Base-by-base conservation (phyloP, 1,140 invertebrate species). In the Thaumatotibia leucotreta region DNA sequence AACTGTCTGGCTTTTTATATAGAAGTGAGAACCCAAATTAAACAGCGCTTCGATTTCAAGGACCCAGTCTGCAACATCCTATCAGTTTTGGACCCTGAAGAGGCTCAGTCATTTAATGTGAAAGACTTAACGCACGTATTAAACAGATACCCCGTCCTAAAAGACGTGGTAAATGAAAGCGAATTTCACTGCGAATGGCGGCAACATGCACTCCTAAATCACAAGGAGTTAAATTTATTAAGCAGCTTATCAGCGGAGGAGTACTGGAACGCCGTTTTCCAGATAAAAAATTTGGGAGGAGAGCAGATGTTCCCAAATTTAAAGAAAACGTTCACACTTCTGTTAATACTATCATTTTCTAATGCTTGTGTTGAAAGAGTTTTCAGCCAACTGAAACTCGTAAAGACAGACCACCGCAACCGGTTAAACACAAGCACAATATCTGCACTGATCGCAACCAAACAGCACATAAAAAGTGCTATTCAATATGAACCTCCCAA, bases 341-440 rank as follows among this genome's bases (percentile, higher is more conserved):
- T 75, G 63, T 64, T 72, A 5, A 61, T 69, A 20, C 61, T 72
- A 49, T 67, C 67, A 58, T 72, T 72, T 69, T 69, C 65, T 5
- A 69, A 69, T 54, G 69, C 65, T 10, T 62, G 32, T 24, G 68
- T 75, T 1, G 73, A 75, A 66, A 35, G 73, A 58, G 39, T 71
- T 49, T 74, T 74, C 24, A 71, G 66, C 33, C 65, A 66, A 49
- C 17, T 74, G 14, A 75, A 75, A 69, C 3, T 64, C 2, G 68
- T 72, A 32, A 75, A n/a, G 68, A 61, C 54, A 0, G 73, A 71
- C 14, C 5, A 69, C 31, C 52, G 73, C 17, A 74, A 74, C 32
- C 67, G 50, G 35, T 58, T 74, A 29, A 66, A 58, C 17, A 74
- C 69, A 5, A 58, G 71, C 23, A 74, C 67, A n/a, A 65, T 74